Conservation (phyloP, 2,888 invertebrate species). For the Andrena marginata region DNA sequence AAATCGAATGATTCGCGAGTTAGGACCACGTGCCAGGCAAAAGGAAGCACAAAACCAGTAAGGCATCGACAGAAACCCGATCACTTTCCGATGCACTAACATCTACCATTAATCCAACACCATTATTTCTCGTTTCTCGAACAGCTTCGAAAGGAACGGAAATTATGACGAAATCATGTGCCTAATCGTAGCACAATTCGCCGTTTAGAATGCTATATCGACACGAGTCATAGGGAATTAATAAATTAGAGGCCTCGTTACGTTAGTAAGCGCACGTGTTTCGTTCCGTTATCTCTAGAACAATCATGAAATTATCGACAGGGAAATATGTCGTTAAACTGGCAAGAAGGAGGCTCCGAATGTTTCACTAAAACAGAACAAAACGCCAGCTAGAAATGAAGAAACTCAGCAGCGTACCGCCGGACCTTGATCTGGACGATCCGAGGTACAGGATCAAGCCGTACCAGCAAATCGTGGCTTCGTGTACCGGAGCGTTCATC, state of each 20-base stretch:
- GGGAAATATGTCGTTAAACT: constrained; percentile 14
- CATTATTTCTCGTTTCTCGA: neutral
- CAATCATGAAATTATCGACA: constrained; percentile 11
- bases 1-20: constrained; percentile 20
- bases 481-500: constrained; percentile 94
- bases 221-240: neutral
- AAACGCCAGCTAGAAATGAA: constrained; percentile 50
- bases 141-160: neutral
- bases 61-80: neutral
- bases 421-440: constrained; percentile 87
- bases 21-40: neutral
- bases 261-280: neutral
- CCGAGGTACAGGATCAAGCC: constrained; percentile 92
- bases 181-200: neutral
- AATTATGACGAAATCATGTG: neutral
- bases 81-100: neutral
- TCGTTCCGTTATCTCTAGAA: neutral
- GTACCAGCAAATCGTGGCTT: constrained; percentile 93
- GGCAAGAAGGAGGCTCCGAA: neutral
- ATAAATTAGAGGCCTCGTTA: constrained; percentile 2
- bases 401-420: constrained; percentile 43
- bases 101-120: neutral
- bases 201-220: neutral
- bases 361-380: neutral
- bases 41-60: neutral